phyloP scores from a whole-genome alignment of 1,140 invertebrate species.

The Proctacanthus coquilletti region DNA sequence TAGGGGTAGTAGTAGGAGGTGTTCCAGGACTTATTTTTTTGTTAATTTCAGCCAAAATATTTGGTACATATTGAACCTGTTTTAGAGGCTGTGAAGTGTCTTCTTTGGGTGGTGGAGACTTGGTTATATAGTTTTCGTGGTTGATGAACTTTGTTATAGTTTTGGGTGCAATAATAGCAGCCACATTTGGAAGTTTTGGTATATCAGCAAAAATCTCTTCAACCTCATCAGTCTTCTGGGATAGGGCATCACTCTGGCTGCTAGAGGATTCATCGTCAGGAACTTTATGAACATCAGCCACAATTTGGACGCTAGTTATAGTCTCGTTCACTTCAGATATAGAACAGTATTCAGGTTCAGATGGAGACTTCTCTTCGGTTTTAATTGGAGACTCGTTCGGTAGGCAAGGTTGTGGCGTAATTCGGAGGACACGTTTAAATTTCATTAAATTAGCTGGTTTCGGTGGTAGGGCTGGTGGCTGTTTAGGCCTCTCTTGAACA shows the following conservation, averaged over 20 bases:
- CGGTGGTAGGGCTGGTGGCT: conserved; percentile 42
- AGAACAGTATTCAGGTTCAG: conserved; percentile 37
- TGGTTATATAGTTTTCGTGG: conserved; percentile 29
- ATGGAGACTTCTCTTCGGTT: conserved; percentile 12
- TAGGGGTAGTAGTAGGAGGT: background rate
- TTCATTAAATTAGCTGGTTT: conserved; percentile 40
- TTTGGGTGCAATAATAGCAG: conserved; percentile 36
- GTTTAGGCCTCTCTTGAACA: conserved; percentile 3
- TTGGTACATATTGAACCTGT: conserved; percentile 21
- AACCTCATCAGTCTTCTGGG: conserved; percentile 26
- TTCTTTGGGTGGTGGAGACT: conserved; percentile 8
- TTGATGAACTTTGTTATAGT: conserved; percentile 10
- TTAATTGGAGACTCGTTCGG: no score
- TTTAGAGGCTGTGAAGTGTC: conserved; percentile 4
- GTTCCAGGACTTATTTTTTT: conserved; percentile 18
- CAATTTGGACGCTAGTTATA: conserved; percentile 18
- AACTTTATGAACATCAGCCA: conserved; percentile 23
- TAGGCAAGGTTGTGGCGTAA: conserved; percentile 9
- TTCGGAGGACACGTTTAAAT: conserved; percentile 18
- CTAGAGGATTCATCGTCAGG: conserved; percentile 13
- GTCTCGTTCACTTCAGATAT: conserved; percentile 33
- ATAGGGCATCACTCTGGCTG: conserved; percentile 11
- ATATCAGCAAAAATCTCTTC: conserved; percentile 32
- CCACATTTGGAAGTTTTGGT: conserved; percentile 37
- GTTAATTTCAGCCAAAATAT: conserved; percentile 23